Conservation (phyloP, 1,140 invertebrate species). For the Vollenhovia emeryi region DNA sequence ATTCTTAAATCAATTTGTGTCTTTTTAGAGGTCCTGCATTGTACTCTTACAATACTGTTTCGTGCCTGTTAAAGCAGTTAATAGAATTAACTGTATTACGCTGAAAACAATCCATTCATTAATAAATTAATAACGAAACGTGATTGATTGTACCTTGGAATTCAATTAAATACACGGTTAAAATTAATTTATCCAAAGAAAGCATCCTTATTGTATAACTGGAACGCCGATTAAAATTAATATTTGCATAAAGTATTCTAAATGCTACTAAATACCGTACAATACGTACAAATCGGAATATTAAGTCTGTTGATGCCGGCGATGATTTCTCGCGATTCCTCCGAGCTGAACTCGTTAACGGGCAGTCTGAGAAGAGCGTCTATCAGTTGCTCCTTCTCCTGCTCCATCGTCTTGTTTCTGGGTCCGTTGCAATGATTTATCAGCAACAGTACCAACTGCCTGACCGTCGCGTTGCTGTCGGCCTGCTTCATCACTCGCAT, state of each 20-base stretch:
- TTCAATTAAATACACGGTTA: neutral
- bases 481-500: conserved; percentile 93
- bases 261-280: neutral
- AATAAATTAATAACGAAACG: neutral
- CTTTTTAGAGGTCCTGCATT: neutral
- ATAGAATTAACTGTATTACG: neutral
- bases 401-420: conserved; percentile 88
- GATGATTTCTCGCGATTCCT: conserved; percentile 79
- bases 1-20: neutral
- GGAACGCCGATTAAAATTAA: neutral
- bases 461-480: conserved; percentile 90
- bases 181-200: conserved; percentile 17
- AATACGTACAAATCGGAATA: conserved; percentile 72
- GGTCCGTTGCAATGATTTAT: conserved; percentile 91
- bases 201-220: neutral
- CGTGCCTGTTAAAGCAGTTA: neutral
- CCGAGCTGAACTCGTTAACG: conserved; percentile 81
- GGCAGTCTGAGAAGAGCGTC: conserved; percentile 89
- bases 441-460: conserved; percentile 90
- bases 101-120: neutral
- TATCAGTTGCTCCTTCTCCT: conserved; percentile 88
- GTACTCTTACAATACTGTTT: neutral
- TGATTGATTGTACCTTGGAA: conserved; percentile 1
- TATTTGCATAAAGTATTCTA: neutral
- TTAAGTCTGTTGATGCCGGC: conserved; percentile 79